Evolutionary conservation across 1,140 invertebrate genomes (phyloP).

Genomic region (Oryzaephilus surinamensis): DNA sequence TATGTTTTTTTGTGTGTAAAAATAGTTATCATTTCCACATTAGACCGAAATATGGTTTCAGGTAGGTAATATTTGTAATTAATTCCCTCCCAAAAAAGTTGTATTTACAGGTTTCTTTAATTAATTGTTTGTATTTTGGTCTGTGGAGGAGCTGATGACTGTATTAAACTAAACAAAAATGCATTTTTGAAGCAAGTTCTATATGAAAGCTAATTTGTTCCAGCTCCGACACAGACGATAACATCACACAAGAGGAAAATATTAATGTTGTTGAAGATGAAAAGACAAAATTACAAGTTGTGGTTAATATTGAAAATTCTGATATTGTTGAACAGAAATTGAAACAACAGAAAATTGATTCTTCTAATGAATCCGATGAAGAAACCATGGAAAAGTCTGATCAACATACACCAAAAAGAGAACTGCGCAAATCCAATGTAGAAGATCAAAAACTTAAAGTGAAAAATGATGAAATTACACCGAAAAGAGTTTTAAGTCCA

Average conservation of each 20-base stretch:
- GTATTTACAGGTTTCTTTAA: too few relatives aligned
- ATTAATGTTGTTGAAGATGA: slow-evolving; percentile 2
- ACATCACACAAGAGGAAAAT: too few relatives aligned
- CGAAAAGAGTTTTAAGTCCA: slow-evolving; percentile 24
- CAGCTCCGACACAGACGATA: slow-evolving; percentile 29
- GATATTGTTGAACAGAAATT: too few relatives aligned
- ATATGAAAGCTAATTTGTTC: slow-evolving; percentile 26
- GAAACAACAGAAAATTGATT: too few relatives aligned
- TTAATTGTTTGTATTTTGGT: slow-evolving; percentile 33
- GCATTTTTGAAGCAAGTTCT: too few relatives aligned
- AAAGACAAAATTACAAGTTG: neutral
- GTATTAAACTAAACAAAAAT: slow-evolving; percentile 3
- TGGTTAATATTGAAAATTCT: slow-evolving; percentile 1
- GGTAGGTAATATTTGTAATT: slow-evolving; percentile 15
- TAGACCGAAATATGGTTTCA: slow-evolving; percentile 29
- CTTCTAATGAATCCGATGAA: too few relatives aligned
- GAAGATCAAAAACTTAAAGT: slow-evolving; percentile 1
- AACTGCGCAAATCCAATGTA: too few relatives aligned
- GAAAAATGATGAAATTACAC: slow-evolving; percentile 11
- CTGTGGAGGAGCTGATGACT: slow-evolving; percentile 30
- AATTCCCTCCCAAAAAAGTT: too few relatives aligned
- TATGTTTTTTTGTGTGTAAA: too few relatives aligned
- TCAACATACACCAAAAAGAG: too few relatives aligned
- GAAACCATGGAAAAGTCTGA: too few relatives aligned
- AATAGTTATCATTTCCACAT: slow-evolving; percentile 26